phyloP scores from a whole-genome alignment of 1,140 invertebrate genomes.

The Tribolium castaneum region DNA sequence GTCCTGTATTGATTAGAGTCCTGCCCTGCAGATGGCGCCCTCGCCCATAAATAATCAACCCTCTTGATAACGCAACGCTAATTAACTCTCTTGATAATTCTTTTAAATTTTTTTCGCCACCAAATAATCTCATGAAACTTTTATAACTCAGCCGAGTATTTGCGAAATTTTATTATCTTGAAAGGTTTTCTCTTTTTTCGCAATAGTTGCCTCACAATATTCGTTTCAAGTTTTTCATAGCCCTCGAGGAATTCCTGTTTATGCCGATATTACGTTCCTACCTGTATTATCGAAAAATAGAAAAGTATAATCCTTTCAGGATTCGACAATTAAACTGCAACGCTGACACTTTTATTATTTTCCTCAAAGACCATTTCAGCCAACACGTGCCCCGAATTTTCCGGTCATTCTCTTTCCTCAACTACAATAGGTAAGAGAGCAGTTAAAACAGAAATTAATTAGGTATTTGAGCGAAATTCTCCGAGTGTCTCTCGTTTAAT shows the following conservation, averaged over 20 bases:
- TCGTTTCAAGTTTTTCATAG: slow-evolving; percentile 7
- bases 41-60: background rate
- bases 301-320: background rate
- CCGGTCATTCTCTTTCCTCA: background rate
- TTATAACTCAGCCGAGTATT: background rate
- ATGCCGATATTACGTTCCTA: background rate
- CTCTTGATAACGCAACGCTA: background rate
- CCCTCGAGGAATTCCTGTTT: slow-evolving; percentile 3
- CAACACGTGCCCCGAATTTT: background rate
- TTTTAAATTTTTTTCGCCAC: background rate
- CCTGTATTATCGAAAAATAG: background rate
- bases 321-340: background rate
- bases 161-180: slow-evolving; percentile 7
- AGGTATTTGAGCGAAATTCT: background rate
- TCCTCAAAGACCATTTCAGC: background rate
- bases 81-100: background rate
- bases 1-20: background rate
- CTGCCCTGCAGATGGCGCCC: background rate
- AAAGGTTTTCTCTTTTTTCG: background rate
- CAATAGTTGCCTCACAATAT: background rate
- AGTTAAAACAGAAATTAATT: background rate
- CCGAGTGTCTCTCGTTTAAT: background rate
- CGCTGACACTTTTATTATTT: background rate
- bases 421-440: background rate
- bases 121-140: background rate